These are phyloP conservation scores for Zaprionus obscuricornis DNA, from an alignment of 2,888 invertebrate genomes.

Conservation along the genomic window DNA sequence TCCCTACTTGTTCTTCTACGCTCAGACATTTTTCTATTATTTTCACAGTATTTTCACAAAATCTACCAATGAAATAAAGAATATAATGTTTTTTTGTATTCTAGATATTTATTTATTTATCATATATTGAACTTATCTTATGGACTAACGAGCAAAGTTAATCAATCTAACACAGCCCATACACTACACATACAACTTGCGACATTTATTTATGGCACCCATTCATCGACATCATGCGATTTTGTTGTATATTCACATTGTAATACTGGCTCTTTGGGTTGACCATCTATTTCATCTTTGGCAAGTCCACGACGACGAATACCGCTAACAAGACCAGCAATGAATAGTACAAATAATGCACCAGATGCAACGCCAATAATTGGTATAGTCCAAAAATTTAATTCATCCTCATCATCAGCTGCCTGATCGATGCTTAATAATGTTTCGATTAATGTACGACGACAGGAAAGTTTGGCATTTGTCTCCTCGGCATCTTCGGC, in stretches of 20 bases:
- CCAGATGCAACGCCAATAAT: conserved; percentile 59
- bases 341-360: conserved; percentile 36
- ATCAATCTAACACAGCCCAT: conserved; percentile 62
- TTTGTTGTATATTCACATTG: conserved; percentile 62
- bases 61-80: no score
- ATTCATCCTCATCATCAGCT: conserved; percentile 50
- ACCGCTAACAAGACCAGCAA: conserved; percentile 40
- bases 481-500: conserved; percentile 8
- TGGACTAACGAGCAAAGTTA: conserved; percentile 40
- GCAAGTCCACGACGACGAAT: conserved; percentile 23
- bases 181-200: background rate
- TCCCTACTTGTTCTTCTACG: no score
- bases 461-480: conserved; percentile 35
- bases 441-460: conserved; percentile 43
- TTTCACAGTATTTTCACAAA: no score
- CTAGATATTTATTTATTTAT: conserved; percentile 1
- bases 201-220: conserved; percentile 53
- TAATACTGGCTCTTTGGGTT: conserved; percentile 38
- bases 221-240: conserved; percentile 60
- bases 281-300: background rate
- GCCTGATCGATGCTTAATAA: conserved; percentile 58
- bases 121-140: conserved; percentile 20
- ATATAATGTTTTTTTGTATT: background rate
- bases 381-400: conserved; percentile 60
- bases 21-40: no score